Conservation (phyloP, 2,113 vertebrate genomes). For the Rhinopithecus roxellana region DNA sequence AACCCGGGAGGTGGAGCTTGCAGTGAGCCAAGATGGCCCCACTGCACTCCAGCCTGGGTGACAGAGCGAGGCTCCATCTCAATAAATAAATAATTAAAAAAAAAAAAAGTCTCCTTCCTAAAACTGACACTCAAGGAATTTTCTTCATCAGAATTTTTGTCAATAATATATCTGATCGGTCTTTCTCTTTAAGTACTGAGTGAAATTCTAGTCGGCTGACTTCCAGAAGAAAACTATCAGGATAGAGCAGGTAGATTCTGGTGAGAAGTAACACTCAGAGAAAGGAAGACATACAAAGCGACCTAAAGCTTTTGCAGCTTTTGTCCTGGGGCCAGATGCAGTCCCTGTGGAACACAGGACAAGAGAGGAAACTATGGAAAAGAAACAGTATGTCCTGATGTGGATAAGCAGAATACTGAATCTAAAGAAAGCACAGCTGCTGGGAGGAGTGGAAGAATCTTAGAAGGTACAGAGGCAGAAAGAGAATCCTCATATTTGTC, state of each 20-base stretch:
- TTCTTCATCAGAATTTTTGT: background rate
- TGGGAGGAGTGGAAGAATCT: background rate
- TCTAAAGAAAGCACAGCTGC: background rate
- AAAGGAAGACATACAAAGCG: background rate
- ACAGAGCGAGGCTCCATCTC: too few species aligned
- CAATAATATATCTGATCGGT: background rate
- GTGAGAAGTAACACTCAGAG: too few species aligned
- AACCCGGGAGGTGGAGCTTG: too few species aligned
- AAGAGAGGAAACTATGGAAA: background rate
- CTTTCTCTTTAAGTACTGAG: background rate
- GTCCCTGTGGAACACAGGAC: background rate
- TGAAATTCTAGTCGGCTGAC: background rate
- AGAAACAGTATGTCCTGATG: background rate
- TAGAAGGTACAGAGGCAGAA: background rate
- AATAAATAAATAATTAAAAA: too few species aligned
- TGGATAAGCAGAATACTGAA: background rate
- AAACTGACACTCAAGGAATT: background rate
- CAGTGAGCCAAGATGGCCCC: too few species aligned
- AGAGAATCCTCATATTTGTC: background rate
- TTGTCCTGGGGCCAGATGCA: background rate
- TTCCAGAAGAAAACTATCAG: background rate
- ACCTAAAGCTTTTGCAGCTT: background rate
- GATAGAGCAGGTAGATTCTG: background rate
- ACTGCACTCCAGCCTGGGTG: too few species aligned
- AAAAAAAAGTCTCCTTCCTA: background rate